Base-by-base conservation (phyloP, 2,113 vertebrate genomes). In the Etheostoma spectabile region DNA sequence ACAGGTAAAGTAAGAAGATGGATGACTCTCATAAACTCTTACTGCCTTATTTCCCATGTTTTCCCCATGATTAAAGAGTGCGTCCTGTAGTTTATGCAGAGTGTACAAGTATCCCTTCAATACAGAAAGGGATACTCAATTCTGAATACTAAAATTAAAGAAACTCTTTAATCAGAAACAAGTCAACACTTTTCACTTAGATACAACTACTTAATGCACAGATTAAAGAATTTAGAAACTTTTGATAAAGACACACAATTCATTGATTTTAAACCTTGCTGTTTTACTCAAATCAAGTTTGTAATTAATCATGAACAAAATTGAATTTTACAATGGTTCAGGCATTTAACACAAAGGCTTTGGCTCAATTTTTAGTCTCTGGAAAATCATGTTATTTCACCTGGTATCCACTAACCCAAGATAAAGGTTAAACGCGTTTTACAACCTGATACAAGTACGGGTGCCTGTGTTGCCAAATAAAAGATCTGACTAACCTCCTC, bases 1-100 rank as follows among this genome's bases (percentile, higher is more conserved):
- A 98, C 97, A 77, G 97, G 97, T 94, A 70, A 77, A 97, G 97
- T 93, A 70, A 21, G 63, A 77, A 33, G 11, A 51, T 35, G 6
- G 10, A 27, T 10, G 0, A 15, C 3, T 21, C 13, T 21, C 6
- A 18, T 5, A 1, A 22, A 57, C 12, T 6, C 14, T 24, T 64
- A 11, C 8, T 6, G 3, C 10, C 11, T 22, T 65, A 15, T 19
- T 69, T 22, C 4, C 15, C 27, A 55, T 6, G 10, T 24, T 71
- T 38, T 38, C 51, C n/a, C 7, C 24, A 62, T 5, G 14, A 24
- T 13, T 56, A 5, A 19, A 33, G 35, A 6, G 5, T 8, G 51
- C 7, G 22, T 55, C 33, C 30, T 19, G 4, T 57, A 7, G 53
- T 52, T n/a, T 35, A 22, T 27, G 49, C 30, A n/a, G 48, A 6